Conservation (phyloP, 2,113 vertebrate genomes). For the Sakesphorus luctuosus region DNA sequence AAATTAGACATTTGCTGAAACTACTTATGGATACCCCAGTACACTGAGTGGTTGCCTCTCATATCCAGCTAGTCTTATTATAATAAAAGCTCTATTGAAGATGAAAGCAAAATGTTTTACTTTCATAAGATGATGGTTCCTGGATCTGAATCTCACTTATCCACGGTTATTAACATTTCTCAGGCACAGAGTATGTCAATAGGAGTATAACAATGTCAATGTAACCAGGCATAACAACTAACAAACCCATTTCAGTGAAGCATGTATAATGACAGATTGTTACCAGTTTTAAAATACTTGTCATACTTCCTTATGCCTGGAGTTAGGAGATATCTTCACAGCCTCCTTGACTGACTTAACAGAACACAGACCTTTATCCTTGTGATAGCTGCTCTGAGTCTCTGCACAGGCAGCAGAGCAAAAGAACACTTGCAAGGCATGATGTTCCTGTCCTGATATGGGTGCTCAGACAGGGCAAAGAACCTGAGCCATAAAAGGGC, state of each 20-base stretch:
- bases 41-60: not conserved
- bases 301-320: not conserved
- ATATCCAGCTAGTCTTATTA: not conserved
- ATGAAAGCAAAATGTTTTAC: not conserved
- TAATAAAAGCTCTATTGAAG: not conserved
- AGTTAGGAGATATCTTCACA: not conserved
- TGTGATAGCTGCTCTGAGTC: not conserved
- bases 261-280: not conserved
- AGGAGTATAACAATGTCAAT: not conserved
- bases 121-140: not conserved
- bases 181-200: not conserved
- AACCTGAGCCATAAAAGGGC: not conserved
- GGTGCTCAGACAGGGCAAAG: not conserved
- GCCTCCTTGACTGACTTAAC: not conserved
- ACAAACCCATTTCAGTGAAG: not conserved
- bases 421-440: not conserved
- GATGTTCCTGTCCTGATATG: not conserved
- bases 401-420: not conserved
- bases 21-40: not conserved
- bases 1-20: not conserved
- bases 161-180: not conserved
- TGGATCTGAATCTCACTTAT: not conserved
- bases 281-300: constrained; percentile 18
- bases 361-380: not conserved
- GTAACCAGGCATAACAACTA: not conserved